phyloP scores from a whole-genome alignment of 2,113 vertebrate genomes.

The Carassius gibelio region DNA sequence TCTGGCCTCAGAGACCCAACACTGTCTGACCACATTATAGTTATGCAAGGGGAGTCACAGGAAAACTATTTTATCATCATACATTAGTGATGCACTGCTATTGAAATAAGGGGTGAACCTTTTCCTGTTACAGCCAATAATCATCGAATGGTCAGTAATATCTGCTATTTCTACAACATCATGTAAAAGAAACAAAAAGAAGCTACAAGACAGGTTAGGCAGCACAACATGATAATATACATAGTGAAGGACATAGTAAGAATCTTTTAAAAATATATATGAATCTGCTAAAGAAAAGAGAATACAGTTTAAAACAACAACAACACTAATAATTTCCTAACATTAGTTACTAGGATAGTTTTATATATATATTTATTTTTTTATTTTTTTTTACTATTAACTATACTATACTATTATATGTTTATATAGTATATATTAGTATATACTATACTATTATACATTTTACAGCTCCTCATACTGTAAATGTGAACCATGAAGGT shows the following conservation, averaged over 20 bases:
- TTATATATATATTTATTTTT: too few species aligned
- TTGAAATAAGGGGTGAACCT: neutral
- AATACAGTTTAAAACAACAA: too few species aligned
- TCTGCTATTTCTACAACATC: neutral
- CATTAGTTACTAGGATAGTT: too few species aligned
- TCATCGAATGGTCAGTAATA: neutral
- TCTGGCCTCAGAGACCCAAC: conserved; percentile 15
- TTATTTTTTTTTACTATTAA: neutral
- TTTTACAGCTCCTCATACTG: neutral
- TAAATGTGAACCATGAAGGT: neutral
- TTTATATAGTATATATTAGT: too few species aligned
- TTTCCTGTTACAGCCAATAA: neutral
- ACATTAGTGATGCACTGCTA: neutral
- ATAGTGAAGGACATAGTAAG: neutral
- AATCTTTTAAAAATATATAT: neutral
- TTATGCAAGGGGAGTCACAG: neutral
- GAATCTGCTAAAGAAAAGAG: neutral
- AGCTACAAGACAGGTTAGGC: neutral
- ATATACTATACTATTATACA: too few species aligned
- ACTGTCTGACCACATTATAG: neutral
- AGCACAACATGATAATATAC: neutral
- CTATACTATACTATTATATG: too few species aligned
- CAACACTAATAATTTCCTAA: too few species aligned
- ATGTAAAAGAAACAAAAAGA: neutral
- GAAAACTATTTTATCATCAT: neutral